phyloP scores from a whole-genome alignment of 2,888 invertebrate genomes.

The Diadegma fenestrale region DNA sequence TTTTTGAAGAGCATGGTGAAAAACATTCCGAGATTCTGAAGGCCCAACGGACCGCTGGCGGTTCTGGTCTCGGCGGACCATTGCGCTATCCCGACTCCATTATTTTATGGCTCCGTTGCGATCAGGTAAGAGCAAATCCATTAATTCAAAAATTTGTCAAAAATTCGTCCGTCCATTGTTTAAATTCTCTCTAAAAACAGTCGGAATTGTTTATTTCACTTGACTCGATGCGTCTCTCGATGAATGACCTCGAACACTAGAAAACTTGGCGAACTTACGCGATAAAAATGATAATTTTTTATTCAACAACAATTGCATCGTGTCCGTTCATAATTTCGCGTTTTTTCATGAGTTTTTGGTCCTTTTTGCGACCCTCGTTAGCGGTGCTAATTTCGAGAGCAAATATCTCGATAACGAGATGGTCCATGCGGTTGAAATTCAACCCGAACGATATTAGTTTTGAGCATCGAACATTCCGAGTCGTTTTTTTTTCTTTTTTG shows the following conservation, averaged over 20 bases:
- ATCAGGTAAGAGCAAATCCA: constrained; percentile 87
- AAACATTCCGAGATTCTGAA: constrained; percentile 90
- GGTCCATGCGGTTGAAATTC: too few species aligned
- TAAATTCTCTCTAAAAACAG: too few species aligned
- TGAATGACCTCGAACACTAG: too few species aligned
- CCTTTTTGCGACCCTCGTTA: not conserved
- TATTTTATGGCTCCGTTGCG: constrained; percentile 94
- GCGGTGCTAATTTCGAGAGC: not conserved
- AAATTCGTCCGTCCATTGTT: too few species aligned
- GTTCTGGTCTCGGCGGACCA: constrained; percentile 89
- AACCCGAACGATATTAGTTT: not conserved
- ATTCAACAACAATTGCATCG: not conserved
- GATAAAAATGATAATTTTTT: not conserved
- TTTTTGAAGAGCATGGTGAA: constrained; percentile 89
- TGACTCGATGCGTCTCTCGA: too few species aligned
- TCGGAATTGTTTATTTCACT: too few species aligned
- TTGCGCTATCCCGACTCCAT: constrained; percentile 91
- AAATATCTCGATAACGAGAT: not conserved
- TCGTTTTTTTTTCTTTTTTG: not conserved
- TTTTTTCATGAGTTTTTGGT: not conserved
- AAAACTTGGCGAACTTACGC: too few species aligned
- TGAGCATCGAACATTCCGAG: not conserved
- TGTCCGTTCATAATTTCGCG: not conserved
- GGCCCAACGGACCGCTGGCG: constrained; percentile 89
- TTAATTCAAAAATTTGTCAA: too few species aligned